Evolutionary conservation across 1,140 invertebrate species (phyloP), one percentile per base, ranked within the genome.

Genomic region (Luehdorfia chinensis): DNA sequence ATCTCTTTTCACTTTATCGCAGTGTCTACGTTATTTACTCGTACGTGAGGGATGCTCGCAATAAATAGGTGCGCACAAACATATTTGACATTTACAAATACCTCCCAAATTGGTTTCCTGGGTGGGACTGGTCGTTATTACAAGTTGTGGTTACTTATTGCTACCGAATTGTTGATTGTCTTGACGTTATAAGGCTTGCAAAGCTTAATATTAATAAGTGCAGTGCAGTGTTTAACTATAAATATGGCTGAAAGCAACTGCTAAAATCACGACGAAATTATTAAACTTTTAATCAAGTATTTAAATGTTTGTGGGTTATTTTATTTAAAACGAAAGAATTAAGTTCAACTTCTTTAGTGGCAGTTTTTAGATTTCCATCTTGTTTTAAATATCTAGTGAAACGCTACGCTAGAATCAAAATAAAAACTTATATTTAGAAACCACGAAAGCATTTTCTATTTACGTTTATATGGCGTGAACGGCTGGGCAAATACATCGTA

Each of bases 1-100:
- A 79, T 81, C 80, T 84, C 75, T 81, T 78, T 81, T 79, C 75
- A 76, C 66, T 79, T 77, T 85, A 79, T 81, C 76, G 73, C 65
- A 68, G 68, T 84, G 71, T 81, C 75, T 76, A 61, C 66, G 65
- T 83, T 84, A 85, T 83, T 81, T 85, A 85, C 73, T 75, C 71
- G 68, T 66, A 76, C 76, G 72, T 83, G 76, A 84, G 78, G 75
- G 78, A 84, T 80, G 73, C 68, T 70, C 53, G 68, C 67, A 77
- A 83, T 85, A 85, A 80, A 83, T 81, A 81, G 74, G 75, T 77
- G 66, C 58, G 69, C 71, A 75, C 75, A 85, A 79, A 79, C 78
- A 75, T 77, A 84, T 84, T 81, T 81, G 77, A 81, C 74, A 60
- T 80, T 75, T 74, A 78, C 75, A 80, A 81, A 84, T 75, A 81